Conservation (phyloP, 2,888 invertebrate species). For the Strigamia transsilvanica region DNA sequence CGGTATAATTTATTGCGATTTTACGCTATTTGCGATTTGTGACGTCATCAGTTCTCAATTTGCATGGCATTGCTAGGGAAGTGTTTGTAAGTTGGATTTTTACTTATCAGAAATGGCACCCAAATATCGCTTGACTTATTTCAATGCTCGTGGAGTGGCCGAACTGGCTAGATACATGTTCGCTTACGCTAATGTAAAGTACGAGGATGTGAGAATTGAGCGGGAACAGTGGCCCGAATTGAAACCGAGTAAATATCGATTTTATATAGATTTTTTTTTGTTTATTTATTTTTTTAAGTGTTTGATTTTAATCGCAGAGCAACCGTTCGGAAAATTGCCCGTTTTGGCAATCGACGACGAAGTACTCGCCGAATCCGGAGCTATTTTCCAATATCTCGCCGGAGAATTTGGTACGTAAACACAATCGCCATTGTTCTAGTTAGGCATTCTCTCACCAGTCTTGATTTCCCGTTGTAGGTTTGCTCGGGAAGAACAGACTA, state of each 20-base stretch:
- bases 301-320: slow-evolving; percentile 62
- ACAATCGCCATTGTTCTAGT: neutral
- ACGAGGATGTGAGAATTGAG: slow-evolving; percentile 63
- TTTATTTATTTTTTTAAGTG: neutral
- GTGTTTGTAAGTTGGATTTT: too few species aligned
- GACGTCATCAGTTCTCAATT: too few species aligned
- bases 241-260: slow-evolving; percentile 54
- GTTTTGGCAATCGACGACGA: slow-evolving; percentile 71
- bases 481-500: slow-evolving; percentile 69
- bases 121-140: slow-evolving; percentile 65
- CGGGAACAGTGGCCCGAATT: slow-evolving; percentile 57
- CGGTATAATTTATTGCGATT: too few species aligned
- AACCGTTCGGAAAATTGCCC: slow-evolving; percentile 70
- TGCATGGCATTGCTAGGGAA: too few species aligned
- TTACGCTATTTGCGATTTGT: too few species aligned
- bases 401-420: slow-evolving; percentile 63
- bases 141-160: slow-evolving; percentile 64
- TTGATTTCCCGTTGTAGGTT: slow-evolving; percentile 58
- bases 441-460: neutral
- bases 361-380: slow-evolving; percentile 68
- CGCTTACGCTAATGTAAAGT: slow-evolving; percentile 63
- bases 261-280: neutral
- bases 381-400: slow-evolving; percentile 70
- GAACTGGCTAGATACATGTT: slow-evolving; percentile 64
- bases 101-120: slow-evolving; percentile 52